Conservation (phyloP, 2,797 vertebrate species). For the Balearica regulorum region DNA sequence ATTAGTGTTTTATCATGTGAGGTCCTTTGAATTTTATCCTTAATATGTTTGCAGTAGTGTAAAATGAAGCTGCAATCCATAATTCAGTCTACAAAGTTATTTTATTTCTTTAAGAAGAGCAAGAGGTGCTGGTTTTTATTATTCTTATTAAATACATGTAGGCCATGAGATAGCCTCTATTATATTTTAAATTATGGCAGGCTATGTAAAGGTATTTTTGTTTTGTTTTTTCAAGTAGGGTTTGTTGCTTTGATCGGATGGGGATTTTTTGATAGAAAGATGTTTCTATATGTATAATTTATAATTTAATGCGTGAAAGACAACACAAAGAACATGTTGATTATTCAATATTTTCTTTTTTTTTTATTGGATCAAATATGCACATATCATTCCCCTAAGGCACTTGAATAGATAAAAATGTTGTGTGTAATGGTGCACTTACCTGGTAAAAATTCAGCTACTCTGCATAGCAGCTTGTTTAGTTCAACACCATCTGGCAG, state of each 20-base stretch:
- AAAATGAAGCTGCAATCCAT: background rate
- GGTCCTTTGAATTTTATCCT: background rate
- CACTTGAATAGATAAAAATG: background rate
- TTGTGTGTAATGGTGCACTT: background rate
- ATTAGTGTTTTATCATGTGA: background rate
- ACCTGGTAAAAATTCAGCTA: conserved; percentile 22
- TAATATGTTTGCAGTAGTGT: background rate
- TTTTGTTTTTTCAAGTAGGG: background rate
- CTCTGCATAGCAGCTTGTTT: background rate
- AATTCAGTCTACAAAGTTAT: background rate
- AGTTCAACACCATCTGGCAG: conserved; percentile 21
- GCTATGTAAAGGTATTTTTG: background rate
- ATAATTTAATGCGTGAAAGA: background rate
- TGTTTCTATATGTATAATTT: background rate
- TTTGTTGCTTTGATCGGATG: background rate
- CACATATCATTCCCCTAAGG: background rate
- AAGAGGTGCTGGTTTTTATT: background rate
- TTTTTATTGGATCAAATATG: background rate
- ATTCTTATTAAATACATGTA: background rate
- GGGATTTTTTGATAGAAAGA: background rate
- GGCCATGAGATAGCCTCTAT: background rate
- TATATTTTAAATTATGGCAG: background rate
- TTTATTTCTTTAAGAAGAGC: background rate
- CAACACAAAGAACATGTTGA: background rate
- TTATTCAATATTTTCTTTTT: background rate